A percentile compares a stretch with the other conserved stretches of the same genome.
Evolutionary conservation across 2,888 invertebrate species (phyloP).

Genomic region (Harpagoxenus sublaevis): DNA sequence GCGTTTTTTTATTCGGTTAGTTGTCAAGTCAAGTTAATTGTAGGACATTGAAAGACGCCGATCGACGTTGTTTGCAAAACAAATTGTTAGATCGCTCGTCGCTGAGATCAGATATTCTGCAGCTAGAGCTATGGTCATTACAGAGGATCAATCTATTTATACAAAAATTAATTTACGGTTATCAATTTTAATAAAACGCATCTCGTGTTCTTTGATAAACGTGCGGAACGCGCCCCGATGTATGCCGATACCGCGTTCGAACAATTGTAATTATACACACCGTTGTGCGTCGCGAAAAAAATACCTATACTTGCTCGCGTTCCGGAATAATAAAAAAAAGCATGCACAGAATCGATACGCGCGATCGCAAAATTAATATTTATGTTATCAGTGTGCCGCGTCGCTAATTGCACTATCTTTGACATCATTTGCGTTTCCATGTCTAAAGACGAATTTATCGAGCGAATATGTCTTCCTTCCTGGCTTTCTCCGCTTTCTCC

Average conservation of each 20-base stretch:
- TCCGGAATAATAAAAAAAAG: not conserved
- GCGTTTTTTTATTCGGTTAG: conserved; percentile 9
- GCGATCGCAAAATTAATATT: conserved; percentile 65
- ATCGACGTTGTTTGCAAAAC: not conserved
- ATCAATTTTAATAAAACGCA: conserved; percentile 30
- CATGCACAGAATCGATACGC: not conserved
- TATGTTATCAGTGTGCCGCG: conserved; percentile 63
- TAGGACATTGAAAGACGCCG: not conserved
- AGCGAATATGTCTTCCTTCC: conserved; percentile 32
- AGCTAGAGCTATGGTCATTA: not conserved
- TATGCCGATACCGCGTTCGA: not conserved
- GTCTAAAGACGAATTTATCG: conserved; percentile 46
- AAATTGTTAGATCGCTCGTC: not conserved
- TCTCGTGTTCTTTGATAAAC: not conserved
- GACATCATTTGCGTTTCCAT: conserved; percentile 60
- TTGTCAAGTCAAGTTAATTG: conserved; percentile 12
- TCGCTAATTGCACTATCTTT: conserved; percentile 68
- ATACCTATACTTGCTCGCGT: conserved; percentile 15
- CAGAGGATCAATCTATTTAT: conserved; percentile 8
- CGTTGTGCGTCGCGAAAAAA: not conserved
- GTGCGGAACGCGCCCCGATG: not conserved
- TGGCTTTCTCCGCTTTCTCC: conserved; percentile 29
- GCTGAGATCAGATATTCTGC: not conserved
- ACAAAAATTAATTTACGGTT: conserved; percentile 22
- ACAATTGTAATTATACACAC: conserved; percentile 25